These are phyloP conservation scores for Ctenopoma kingsleyae DNA, from an alignment of 2,797 vertebrate genomes.

Conservation along the genomic window DNA sequence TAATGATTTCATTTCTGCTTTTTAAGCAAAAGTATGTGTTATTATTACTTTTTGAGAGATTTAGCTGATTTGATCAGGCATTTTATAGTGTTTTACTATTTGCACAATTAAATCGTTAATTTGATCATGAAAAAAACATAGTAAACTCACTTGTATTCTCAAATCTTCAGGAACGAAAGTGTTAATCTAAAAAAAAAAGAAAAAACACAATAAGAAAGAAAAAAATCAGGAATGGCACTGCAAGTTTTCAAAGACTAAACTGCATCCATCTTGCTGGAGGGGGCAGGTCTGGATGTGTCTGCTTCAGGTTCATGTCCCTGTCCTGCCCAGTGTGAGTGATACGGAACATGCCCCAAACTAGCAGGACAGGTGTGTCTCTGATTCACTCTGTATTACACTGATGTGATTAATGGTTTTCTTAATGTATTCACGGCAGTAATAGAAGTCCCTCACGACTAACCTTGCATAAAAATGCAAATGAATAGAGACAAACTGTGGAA, in stretches of 20 bases:
- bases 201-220: not conserved
- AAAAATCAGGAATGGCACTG: not conserved
- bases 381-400: slow-evolving; percentile 76
- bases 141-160: not conserved
- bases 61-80: slow-evolving; percentile 28
- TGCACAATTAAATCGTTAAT: slow-evolving; percentile 7
- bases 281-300: slow-evolving; percentile 46
- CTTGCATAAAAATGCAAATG: slow-evolving; percentile 88
- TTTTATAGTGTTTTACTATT: slow-evolving; percentile 20
- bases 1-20: slow-evolving; percentile 45
- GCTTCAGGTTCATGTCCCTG: slow-evolving; percentile 50
- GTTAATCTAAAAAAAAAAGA: not conserved
- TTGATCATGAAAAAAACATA: slow-evolving; percentile 3
- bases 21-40: slow-evolving; percentile 17
- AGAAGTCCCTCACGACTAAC: slow-evolving; percentile 82
- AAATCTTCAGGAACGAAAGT: not conserved
- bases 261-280: slow-evolving; percentile 40
- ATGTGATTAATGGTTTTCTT: slow-evolving; percentile 86
- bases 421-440: slow-evolving; percentile 83
- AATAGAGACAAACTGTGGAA: slow-evolving; percentile 78
- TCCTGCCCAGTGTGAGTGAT: slow-evolving; percentile 64
- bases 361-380: slow-evolving; percentile 78
- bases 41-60: slow-evolving; percentile 24
- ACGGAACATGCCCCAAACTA: slow-evolving; percentile 61
- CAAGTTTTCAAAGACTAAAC: slow-evolving; percentile 11